Evolutionary conservation across 2,888 invertebrate genomes (phyloP).

Genomic region (Pheosia tremula): DNA sequence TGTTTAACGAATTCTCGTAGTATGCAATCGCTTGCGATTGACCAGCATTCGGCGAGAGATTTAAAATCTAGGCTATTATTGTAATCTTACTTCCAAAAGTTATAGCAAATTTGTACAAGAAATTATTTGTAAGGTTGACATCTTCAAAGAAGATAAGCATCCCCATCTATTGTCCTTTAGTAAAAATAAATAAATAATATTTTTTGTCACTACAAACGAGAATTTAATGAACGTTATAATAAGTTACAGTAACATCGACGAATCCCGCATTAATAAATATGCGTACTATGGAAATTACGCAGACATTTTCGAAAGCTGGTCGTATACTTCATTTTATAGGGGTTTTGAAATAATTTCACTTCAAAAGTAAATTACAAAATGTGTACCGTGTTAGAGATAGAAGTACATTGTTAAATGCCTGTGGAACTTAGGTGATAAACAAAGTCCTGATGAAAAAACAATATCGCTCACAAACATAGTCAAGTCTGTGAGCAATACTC

Average conservation of each 20-base stretch:
- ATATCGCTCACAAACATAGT: too few relatives aligned
- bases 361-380: conserved; percentile 10
- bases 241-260: conserved; percentile 5
- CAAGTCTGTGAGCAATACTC: too few relatives aligned
- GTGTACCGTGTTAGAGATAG: background rate
- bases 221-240: conserved; percentile 8
- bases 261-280: conserved; percentile 19
- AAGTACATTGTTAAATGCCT: too few relatives aligned
- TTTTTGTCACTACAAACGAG: conserved; percentile 8
- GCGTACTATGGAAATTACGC: conserved; percentile 12
- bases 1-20: too few relatives aligned
- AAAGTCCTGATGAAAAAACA: too few relatives aligned
- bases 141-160: conserved; percentile 2
- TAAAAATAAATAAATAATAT: background rate
- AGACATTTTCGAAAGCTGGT: conserved; percentile 25
- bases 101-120: too few relatives aligned
- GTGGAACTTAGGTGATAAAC: too few relatives aligned
- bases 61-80: too few relatives aligned
- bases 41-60: too few relatives aligned
- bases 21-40: too few relatives aligned
- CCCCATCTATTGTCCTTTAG: background rate
- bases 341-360: conserved; percentile 19
- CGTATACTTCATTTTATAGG: conserved; percentile 23
- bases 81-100: too few relatives aligned
- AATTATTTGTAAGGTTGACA: conserved; percentile 14